A percentile compares a stretch with the other conserved stretches of the same genome.
Conservation (phyloP, 2,888 invertebrate species). For the Leuctra nigra region DNA sequence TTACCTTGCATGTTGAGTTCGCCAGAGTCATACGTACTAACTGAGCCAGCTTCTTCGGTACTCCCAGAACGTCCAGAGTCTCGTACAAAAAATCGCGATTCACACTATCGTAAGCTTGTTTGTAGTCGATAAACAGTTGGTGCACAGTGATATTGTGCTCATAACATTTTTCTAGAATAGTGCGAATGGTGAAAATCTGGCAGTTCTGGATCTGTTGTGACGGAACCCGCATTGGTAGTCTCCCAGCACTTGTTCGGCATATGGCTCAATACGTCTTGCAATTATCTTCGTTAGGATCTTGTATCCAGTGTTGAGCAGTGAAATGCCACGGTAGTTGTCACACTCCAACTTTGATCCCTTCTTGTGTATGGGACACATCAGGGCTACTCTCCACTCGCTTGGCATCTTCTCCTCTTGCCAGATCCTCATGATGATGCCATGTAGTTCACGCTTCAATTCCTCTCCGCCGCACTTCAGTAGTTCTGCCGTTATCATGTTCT, state of each 20-base stretch:
- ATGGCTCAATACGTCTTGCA: not conserved
- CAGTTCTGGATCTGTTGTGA: slow-evolving; percentile 13
- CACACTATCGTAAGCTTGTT: slow-evolving; percentile 19
- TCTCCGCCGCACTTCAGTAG: slow-evolving; percentile 2
- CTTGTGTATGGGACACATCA: slow-evolving; percentile 10
- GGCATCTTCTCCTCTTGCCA: slow-evolving; percentile 15
- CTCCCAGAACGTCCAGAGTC: slow-evolving; percentile 4
- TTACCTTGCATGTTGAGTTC: slow-evolving; percentile 10
- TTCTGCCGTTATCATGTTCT: slow-evolving; percentile 11
- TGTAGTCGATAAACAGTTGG: slow-evolving; percentile 14
- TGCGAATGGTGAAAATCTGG: slow-evolving; percentile 10
- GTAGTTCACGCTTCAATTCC: not conserved
- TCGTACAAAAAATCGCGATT: slow-evolving; percentile 4
- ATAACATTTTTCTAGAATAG: slow-evolving; percentile 19
- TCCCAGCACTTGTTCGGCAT: not conserved
- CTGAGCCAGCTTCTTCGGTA: slow-evolving; percentile 4
- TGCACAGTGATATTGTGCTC: slow-evolving; percentile 1
- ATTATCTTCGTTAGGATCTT: slow-evolving; percentile 9
- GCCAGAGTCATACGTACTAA: slow-evolving; percentile 6
- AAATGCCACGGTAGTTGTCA: slow-evolving; percentile 6
- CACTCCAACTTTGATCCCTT: slow-evolving; percentile 7
- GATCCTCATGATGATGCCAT: not conserved
- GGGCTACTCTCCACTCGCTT: slow-evolving; percentile 14
- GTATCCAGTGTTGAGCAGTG: slow-evolving; percentile 1
- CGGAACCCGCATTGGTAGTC: slow-evolving; percentile 13